Conservation (phyloP, 2,113 vertebrate genomes). For the Callipepla squamata region DNA sequence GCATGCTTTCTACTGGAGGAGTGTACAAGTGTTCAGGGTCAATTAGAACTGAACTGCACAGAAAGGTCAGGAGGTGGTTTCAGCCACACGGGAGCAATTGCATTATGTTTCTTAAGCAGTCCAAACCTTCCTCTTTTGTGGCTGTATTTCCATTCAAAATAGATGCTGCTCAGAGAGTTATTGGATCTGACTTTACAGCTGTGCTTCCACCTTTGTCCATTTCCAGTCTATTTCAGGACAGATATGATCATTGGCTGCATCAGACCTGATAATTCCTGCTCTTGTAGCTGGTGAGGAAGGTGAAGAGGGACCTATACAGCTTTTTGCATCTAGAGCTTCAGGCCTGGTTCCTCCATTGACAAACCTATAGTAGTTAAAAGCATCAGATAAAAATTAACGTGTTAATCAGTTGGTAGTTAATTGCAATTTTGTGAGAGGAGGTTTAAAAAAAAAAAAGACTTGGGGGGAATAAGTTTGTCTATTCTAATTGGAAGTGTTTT, state of each 20-base stretch:
- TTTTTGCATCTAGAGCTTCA: background rate
- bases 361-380: background rate
- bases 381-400: background rate
- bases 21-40: rapidly evolving
- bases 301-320: background rate
- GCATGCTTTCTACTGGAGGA: background rate
- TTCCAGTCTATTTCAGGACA: background rate
- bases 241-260: background rate
- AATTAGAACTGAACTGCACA: rapidly evolving
- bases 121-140: background rate
- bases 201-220: background rate
- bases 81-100: rapidly evolving
- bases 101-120: background rate
- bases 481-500: background rate
- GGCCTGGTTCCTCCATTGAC: background rate
- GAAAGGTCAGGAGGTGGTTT: background rate
- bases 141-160: background rate
- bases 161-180: background rate
- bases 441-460: too few relatives aligned
- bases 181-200: background rate
- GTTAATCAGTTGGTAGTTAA: background rate
- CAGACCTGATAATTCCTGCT: background rate
- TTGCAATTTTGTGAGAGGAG: background rate
- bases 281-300: background rate
- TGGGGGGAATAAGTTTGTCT: background rate